phyloP scores from a whole-genome alignment of 2,888 invertebrate genomes.

The Ctenicera cuprea region DNA sequence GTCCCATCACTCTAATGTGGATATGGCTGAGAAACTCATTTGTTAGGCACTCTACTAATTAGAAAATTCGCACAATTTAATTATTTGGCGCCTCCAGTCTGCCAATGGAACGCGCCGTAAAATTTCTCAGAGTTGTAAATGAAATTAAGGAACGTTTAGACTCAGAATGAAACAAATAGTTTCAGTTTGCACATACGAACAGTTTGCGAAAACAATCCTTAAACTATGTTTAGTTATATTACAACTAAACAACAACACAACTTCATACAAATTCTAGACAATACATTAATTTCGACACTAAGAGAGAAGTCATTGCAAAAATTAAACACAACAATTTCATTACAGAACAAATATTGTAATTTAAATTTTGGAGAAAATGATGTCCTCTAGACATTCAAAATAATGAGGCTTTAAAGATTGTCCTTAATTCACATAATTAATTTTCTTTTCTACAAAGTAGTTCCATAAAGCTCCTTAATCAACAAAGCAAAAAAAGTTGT shows the following conservation, averaged over 20 bases:
- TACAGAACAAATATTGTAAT: too few relatives aligned
- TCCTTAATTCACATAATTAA: too few relatives aligned
- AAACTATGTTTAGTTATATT: constrained; percentile 7
- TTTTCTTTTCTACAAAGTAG: neutral
- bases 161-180: constrained; percentile 45
- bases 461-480: neutral
- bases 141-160: constrained; percentile 48
- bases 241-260: neutral
- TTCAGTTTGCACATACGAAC: constrained; percentile 26
- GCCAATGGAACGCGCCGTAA: constrained; percentile 47
- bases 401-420: too few relatives aligned
- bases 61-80: constrained; percentile 54
- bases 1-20: constrained; percentile 50
- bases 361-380: too few relatives aligned
- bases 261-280: too few relatives aligned
- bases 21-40: constrained; percentile 50
- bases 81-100: constrained; percentile 52
- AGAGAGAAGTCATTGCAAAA: too few relatives aligned
- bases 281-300: too few relatives aligned
- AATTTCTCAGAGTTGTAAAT: constrained; percentile 46
- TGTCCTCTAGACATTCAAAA: too few relatives aligned
- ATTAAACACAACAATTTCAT: neutral
- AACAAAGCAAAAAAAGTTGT: neutral
- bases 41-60: constrained; percentile 55
- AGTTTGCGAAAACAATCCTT: constrained; percentile 1